Conservation (phyloP, 2,888 invertebrate genomes). For the Matsumyia berberina region DNA sequence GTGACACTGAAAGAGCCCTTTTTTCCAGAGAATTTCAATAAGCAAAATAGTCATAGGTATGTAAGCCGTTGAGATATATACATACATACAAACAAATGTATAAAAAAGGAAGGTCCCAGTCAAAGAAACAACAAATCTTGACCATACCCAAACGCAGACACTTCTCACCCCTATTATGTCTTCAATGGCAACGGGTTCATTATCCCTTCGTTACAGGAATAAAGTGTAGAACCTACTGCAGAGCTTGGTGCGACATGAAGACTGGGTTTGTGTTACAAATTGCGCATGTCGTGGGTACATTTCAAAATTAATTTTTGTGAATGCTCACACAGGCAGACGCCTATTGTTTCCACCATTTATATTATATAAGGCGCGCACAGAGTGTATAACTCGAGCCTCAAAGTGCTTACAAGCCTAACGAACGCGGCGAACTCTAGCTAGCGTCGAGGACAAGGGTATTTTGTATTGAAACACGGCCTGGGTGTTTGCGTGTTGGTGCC, state of each 20-base stretch:
- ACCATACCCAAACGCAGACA: constrained; percentile 82
- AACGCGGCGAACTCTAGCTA: constrained; percentile 75
- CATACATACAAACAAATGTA: too few relatives aligned
- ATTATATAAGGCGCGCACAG: constrained; percentile 68
- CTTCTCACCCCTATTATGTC: constrained; percentile 66
- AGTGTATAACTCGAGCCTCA: constrained; percentile 62
- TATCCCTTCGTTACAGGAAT: constrained; percentile 76
- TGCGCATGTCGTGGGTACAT: constrained; percentile 83
- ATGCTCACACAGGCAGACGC: constrained; percentile 75
- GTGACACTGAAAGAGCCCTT: constrained; percentile 53
- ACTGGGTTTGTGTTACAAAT: constrained; percentile 85
- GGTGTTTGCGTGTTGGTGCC: constrained; percentile 61
- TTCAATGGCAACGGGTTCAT: constrained; percentile 78
- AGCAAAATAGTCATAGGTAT: constrained; percentile 53
- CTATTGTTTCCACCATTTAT: constrained; percentile 71
- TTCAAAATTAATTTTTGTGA: constrained; percentile 73
- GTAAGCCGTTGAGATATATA: constrained; percentile 35
- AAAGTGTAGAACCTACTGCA: constrained; percentile 71
- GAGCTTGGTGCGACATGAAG: constrained; percentile 79
- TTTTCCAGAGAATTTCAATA: constrained; percentile 45
- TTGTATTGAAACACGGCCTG: constrained; percentile 55
- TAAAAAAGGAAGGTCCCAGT: constrained; percentile 47
- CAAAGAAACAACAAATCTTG: constrained; percentile 79
- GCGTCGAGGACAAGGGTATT: constrained; percentile 74
- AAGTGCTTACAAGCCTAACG: constrained; percentile 72